Evolutionary conservation across 2,113 vertebrate species (phyloP), one percentile per base, ranked within the genome.

Genomic region (Dromiciops gliroides): DNA sequence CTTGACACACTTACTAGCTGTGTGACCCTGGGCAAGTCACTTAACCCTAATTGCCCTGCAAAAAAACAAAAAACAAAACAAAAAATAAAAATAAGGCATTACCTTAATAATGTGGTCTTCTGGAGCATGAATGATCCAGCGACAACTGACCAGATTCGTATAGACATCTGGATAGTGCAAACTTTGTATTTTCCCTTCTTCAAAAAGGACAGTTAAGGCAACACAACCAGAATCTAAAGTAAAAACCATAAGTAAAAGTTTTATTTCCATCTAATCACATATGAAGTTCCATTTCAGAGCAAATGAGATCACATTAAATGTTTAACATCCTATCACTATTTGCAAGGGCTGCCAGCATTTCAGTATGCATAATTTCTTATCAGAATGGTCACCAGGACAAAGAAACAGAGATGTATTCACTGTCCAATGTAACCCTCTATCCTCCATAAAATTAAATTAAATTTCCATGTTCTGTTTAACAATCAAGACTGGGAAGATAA

Each of bases 41-140:
- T n/a, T n/a, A n/a, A n/a, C n/a, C n/a, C n/a, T n/a, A n/a, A n/a
- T n/a, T n/a, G n/a, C n/a, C n/a, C n/a, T n/a, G n/a, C n/a, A n/a
- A n/a, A n/a, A n/a, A n/a, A n/a, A n/a, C n/a, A n/a, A n/a, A n/a
- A n/a, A n/a, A n/a, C n/a, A n/a, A n/a, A n/a, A n/a, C n/a, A n/a
- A n/a, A n/a, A n/a, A n/a, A n/a, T n/a, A n/a, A n/a, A n/a, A n/a
- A n/a, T n/a, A n/a, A n/a, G 12, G 37, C n/a, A 94, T 91, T 98
- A 99, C 99, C 99, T 99, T 99, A 75, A 99, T 97, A 28, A 98
- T 49, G 2, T 98, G 97, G 90, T 98, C 96, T 9, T 96, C 90
- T 12, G 99, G 99, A 25, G 99, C 99, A 56, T 98, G 98, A 96
- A 99, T 97, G 88, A 99, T 96, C 99, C 99, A 99, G 5, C 98